A percentile compares a stretch with the other conserved stretches of the same genome.
Conservation (phyloP, 2,113 vertebrate genomes). For the Gallinago paraguaiae region DNA sequence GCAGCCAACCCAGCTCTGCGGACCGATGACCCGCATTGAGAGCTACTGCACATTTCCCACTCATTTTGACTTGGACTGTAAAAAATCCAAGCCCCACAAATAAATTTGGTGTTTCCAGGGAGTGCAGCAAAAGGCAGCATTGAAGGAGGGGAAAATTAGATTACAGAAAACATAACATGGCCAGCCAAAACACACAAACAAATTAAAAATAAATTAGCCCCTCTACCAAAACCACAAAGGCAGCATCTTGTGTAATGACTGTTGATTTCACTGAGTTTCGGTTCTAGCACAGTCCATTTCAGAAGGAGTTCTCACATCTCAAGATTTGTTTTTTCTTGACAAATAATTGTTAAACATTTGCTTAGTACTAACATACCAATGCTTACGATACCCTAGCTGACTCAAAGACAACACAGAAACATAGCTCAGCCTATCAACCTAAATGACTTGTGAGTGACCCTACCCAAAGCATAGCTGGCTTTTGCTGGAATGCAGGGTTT, state of each 20-base stretch:
- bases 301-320: background rate
- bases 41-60: background rate
- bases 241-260: constrained; percentile 2
- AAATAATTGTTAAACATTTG: background rate
- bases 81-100: background rate
- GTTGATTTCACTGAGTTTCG: background rate
- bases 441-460: background rate
- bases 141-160: constrained; percentile 38
- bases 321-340: constrained; percentile 15
- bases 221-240: constrained; percentile 56
- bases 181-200: constrained; percentile 58
- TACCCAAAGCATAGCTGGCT: background rate
- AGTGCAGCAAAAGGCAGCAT: background rate
- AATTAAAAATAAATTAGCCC: constrained; percentile 44
- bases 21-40: accelerated
- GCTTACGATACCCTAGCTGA: background rate
- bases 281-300: background rate
- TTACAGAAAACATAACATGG: constrained; percentile 38
- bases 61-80: background rate
- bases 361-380: background rate
- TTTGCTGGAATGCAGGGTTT: background rate
- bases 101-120: background rate
- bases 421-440: background rate
- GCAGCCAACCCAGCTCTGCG: background rate
- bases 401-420: background rate